Percentiles rank a stretch among this genome's conserved stretches.
phyloP scores from a whole-genome alignment of 2,113 vertebrate genomes.

The Neolamprologus ventralis region DNA sequence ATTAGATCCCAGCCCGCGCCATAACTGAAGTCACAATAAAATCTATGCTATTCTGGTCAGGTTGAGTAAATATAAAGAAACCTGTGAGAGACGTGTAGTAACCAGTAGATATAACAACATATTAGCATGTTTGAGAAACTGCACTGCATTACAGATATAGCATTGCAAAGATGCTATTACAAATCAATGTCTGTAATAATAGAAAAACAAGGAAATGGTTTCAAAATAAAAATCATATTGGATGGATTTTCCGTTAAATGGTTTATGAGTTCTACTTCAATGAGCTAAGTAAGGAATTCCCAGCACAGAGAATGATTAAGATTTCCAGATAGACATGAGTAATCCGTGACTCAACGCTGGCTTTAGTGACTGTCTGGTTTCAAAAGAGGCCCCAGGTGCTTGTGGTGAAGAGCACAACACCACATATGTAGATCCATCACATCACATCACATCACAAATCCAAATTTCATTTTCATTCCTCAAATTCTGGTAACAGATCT shows the following conservation, averaged over 20 bases:
- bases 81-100: neutral
- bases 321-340: conserved; percentile 29
- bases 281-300: conserved; percentile 6
- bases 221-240: neutral
- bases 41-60: neutral
- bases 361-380: conserved; percentile 2
- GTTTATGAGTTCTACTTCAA: neutral
- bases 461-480: neutral
- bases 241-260: neutral
- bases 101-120: neutral
- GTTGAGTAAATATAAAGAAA: neutral
- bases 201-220: neutral
- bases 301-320: conserved; percentile 48
- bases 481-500: neutral
- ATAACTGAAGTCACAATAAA: neutral
- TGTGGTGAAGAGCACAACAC: neutral
- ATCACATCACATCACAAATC: neutral
- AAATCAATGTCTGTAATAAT: neutral
- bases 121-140: neutral
- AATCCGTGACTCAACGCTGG: conserved; percentile 16
- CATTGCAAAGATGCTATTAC: neutral
- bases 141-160: neutral
- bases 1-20: neutral
- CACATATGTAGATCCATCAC: neutral
- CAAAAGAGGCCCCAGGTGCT: neutral